phyloP scores from a whole-genome alignment of 2,888 invertebrate genomes.

The Acrobasis suavella region DNA sequence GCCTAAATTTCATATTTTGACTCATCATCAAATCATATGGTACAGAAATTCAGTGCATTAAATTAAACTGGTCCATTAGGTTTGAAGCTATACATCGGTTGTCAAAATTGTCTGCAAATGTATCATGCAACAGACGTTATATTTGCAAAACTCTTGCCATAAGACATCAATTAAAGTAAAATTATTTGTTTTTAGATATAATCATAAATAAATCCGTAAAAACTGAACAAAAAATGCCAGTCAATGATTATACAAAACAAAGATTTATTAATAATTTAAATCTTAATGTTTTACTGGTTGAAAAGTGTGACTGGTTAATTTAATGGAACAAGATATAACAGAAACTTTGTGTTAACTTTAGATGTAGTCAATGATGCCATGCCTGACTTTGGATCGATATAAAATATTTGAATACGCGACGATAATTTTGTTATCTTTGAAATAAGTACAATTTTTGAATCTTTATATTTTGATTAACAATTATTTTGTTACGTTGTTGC shows the following conservation, averaged over 20 bases:
- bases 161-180: not conserved
- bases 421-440: no score
- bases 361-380: slow-evolving; percentile 2
- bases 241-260: slow-evolving; percentile 1
- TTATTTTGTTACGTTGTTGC: no score
- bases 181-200: not conserved
- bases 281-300: slow-evolving; percentile 4
- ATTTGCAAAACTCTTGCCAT: slow-evolving; percentile 4
- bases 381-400: slow-evolving; percentile 1
- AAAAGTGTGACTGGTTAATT: slow-evolving; percentile 5
- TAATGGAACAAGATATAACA: not conserved
- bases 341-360: slow-evolving; percentile 2
- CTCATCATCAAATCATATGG: no score
- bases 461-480: slow-evolving; percentile 4
- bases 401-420: not conserved
- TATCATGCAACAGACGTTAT: not conserved
- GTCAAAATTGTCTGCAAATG: slow-evolving; percentile 3
- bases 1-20: no score
- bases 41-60: no score
- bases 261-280: slow-evolving; percentile 1
- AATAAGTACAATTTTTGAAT: slow-evolving; percentile 1
- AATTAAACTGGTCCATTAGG: not conserved
- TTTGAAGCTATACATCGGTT: slow-evolving; percentile 3
- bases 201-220: no score
- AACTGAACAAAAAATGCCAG: slow-evolving; percentile 4